phyloP scores from a whole-genome alignment of 2,797 vertebrate species.

The Huso huso region DNA sequence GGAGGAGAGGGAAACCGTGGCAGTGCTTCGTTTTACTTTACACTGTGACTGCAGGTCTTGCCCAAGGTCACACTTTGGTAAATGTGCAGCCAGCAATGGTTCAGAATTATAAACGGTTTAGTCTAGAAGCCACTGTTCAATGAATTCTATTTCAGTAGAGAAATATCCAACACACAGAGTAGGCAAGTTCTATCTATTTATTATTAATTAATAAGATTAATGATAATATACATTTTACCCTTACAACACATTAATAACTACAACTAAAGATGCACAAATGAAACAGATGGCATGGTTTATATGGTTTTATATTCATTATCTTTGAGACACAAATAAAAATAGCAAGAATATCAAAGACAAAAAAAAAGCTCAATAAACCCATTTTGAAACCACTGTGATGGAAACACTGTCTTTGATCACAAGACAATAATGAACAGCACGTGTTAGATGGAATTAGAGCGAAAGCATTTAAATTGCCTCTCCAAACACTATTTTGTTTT shows the following conservation, averaged over 20 bases:
- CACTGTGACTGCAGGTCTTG: slow-evolving; percentile 65
- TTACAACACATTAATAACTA: not conserved
- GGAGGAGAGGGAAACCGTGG: slow-evolving; percentile 56
- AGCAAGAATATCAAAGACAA: not conserved
- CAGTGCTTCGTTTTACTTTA: slow-evolving; percentile 69
- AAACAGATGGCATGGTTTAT: not conserved
- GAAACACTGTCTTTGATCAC: slow-evolving; percentile 13
- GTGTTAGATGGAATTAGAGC: slow-evolving; percentile 13
- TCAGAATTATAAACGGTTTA: slow-evolving; percentile 65
- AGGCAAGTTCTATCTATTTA: not conserved
- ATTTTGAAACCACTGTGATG: not conserved
- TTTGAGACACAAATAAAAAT: no score
- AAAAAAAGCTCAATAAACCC: not conserved
- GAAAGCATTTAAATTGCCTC: slow-evolving; percentile 16
- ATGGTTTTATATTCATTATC: slow-evolving; percentile 1
- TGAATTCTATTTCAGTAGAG: slow-evolving; percentile 58
- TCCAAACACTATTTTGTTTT: slow-evolving; percentile 14
- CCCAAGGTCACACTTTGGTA: slow-evolving; percentile 70
- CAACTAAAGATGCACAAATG: not conserved
- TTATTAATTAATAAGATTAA: not conserved
- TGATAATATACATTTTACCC: not conserved
- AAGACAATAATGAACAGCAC: slow-evolving; percentile 10
- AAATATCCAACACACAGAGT: slow-evolving; percentile 42
- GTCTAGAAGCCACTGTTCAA: slow-evolving; percentile 57
- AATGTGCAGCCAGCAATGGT: slow-evolving; percentile 55